Evolutionary conservation across 2,797 vertebrate species (phyloP), one percentile per base, ranked within the genome.

Genomic region (Sebastes miniatus): DNA sequence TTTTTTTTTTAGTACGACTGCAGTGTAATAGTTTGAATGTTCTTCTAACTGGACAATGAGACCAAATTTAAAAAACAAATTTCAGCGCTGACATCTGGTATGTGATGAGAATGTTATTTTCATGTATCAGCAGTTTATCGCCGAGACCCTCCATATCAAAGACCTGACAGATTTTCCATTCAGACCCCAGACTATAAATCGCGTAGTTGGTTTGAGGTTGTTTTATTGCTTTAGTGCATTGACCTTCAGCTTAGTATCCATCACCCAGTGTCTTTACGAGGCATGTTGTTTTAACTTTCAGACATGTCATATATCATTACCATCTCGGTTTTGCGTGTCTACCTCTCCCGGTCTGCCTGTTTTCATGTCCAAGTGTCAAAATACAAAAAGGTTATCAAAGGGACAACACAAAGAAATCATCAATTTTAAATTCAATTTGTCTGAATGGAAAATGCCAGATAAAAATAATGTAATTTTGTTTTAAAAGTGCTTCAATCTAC

Each of bases 241-340:
- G 87, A 90, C 83, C 85, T 88, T 87, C 62, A 89, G 76, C 80
- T 67, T 50, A 31, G 57, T 71, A 81, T 88, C 74, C 71, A 67
- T 88, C 79, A 89, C 56, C 69, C 68, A 25, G 72, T 76, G 79
- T 77, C 82, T 73, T 80, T 68, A 76, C 67, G 0, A 34, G 77
- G 78, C 88, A 83, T 90, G 83, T 92, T 92, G 75, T 87, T 93
- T 91, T 81, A 79, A 86, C 84, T 84, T 64, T 27, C 58, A 58
- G 63, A 77, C 74, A 62, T 71, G 59, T 87, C 84, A 56, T 74
- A 57, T 74, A 79, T 88, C 77, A 61, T 75, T 84, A 69, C 71
- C 75, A 27, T 85, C 83, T 81, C 62, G 1, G 77, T 84, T 85
- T 43, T 73, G 67, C 24, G n/a, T 76, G 80, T 83, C 84, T 61